Conservation (phyloP, 2,113 vertebrate genomes). For the Phaetusa simplex region DNA sequence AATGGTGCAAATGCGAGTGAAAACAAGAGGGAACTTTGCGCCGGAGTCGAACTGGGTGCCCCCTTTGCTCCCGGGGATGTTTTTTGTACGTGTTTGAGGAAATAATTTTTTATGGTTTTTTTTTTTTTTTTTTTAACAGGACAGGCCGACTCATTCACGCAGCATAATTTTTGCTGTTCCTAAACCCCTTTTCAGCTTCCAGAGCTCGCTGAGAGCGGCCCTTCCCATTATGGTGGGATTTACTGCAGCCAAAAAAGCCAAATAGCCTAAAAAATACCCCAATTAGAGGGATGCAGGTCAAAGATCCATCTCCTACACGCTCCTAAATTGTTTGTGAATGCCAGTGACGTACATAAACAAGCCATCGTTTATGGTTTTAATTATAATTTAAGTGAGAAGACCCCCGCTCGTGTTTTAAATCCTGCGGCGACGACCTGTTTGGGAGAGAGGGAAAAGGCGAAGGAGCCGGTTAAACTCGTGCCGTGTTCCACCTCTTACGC, state of each 20-base stretch:
- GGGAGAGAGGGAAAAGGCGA: neutral
- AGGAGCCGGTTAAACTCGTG: neutral
- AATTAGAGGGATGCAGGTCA: no score
- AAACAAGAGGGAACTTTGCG: neutral
- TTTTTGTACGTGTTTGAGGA: neutral
- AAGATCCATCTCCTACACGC: neutral
- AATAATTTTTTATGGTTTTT: neutral
- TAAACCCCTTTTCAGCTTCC: neutral
- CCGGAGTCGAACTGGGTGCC: accelerated
- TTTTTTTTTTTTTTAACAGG: neutral
- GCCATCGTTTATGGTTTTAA: neutral
- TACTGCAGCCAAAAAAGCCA: neutral
- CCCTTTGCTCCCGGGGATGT: neutral
- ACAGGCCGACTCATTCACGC: neutral
- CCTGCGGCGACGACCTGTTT: accelerated
- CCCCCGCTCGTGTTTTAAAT: neutral
- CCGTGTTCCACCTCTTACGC: neutral
- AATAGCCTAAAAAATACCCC: neutral
- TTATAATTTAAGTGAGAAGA: neutral
- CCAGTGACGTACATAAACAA: neutral
- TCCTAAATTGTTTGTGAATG: neutral
- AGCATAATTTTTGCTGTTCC: neutral
- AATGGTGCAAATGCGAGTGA: neutral
- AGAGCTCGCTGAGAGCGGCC: neutral
- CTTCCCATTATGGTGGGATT: neutral